phyloP scores from a whole-genome alignment of 2,888 invertebrate species.

The Cerastis rubricosa region DNA sequence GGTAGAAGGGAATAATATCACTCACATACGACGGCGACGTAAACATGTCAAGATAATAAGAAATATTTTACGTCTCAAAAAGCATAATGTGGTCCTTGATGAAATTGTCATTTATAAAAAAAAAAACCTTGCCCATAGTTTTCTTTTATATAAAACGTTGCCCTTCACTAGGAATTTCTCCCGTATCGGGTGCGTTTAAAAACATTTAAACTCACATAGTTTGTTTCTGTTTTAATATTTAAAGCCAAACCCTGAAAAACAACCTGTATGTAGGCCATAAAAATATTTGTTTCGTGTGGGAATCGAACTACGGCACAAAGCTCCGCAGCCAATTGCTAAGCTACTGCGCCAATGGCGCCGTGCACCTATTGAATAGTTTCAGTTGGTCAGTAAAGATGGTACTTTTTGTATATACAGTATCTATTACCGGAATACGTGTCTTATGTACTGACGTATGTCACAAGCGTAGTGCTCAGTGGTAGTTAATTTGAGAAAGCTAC shows the following conservation, averaged over 20 bases:
- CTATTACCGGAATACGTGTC: background rate
- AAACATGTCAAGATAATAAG: background rate
- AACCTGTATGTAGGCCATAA: too few relatives aligned
- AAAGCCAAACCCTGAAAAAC: too few relatives aligned
- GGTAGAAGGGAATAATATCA: background rate
- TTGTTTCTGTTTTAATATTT: too few relatives aligned
- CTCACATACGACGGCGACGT: background rate
- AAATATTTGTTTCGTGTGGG: too few relatives aligned
- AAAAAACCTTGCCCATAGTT: background rate
- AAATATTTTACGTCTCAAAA: background rate
- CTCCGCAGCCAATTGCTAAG: too few relatives aligned
- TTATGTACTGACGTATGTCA: background rate
- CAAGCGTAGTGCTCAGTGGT: too few relatives aligned
- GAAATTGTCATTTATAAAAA: background rate
- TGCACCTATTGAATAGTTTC: background rate
- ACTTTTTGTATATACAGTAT: background rate
- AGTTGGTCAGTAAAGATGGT: background rate
- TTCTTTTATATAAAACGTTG: too few relatives aligned
- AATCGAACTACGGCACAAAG: too few relatives aligned
- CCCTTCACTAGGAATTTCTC: too few relatives aligned
- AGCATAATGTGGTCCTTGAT: background rate
- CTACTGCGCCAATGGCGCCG: too few relatives aligned
- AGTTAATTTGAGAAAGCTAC: slow-evolving; percentile 1
- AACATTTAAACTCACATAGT: too few relatives aligned
- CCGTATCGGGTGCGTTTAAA: too few relatives aligned